These are phyloP conservation scores for Eidolon helvum DNA, from an alignment of 2,113 vertebrate species.

Conservation along the genomic window DNA sequence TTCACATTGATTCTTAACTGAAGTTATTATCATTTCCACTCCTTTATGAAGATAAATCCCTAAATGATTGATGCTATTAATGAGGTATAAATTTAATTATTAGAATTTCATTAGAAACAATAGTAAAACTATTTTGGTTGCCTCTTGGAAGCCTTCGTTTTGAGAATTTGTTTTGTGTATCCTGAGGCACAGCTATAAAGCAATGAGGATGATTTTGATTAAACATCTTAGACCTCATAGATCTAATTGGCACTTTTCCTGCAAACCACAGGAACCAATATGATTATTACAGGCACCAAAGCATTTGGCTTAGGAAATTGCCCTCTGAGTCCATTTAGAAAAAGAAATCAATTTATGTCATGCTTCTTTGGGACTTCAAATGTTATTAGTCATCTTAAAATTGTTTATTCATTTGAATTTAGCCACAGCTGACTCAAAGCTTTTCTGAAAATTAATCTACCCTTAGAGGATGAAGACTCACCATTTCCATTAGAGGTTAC, in stretches of 20 bases:
- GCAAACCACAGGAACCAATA: background rate
- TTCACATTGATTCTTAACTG: background rate
- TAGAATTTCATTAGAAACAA: constrained; percentile 4
- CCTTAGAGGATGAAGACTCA: background rate
- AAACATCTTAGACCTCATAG: background rate
- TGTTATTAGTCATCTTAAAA: constrained; percentile 37
- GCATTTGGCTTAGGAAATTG: background rate
- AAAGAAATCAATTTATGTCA: background rate
- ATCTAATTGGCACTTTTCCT: constrained; percentile 13
- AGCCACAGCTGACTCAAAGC: background rate
- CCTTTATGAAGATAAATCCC: background rate
- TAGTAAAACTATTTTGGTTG: background rate
- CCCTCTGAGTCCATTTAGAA: constrained; percentile 40
- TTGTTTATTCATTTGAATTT: background rate
- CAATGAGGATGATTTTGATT: constrained; percentile 38
- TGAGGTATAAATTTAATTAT: constrained; percentile 2
- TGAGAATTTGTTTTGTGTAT: background rate
- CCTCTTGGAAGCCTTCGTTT: background rate
- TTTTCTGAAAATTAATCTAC: constrained; percentile 1
- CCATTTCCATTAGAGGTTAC: background rate
- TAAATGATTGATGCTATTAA: background rate
- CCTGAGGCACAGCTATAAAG: background rate
- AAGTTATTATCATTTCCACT: background rate
- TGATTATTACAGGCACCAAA: background rate
- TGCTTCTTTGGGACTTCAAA: constrained; percentile 18